Conservation (phyloP, 2,888 invertebrate species). For the Drosophila incognita region DNA sequence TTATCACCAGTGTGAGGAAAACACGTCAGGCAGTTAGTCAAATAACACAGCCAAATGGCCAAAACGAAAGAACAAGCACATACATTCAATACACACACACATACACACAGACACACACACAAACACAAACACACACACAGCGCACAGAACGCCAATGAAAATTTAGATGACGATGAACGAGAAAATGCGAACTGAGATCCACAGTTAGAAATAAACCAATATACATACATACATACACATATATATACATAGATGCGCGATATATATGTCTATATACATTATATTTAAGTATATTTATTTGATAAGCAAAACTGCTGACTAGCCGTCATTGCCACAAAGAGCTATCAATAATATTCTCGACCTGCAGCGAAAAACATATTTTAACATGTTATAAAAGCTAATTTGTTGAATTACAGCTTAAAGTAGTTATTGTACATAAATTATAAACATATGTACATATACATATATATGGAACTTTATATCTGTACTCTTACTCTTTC, state of each 20-base stretch:
- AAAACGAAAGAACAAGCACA: constrained; percentile 33
- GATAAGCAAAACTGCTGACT: neutral
- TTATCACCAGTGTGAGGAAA: constrained; percentile 80
- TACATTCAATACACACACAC: constrained; percentile 10
- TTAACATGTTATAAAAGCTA: neutral
- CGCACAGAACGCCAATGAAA: constrained; percentile 59
- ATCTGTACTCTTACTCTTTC: neutral
- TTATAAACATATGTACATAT: too few relatives aligned
- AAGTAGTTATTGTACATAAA: rapidly evolving
- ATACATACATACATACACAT: neutral
- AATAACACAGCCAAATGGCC: constrained; percentile 71
- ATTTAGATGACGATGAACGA: constrained; percentile 60
- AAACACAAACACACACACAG: constrained; percentile 17
- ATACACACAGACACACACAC: constrained; percentile 7
- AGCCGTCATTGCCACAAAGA: neutral
- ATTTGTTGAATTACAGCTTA: neutral
- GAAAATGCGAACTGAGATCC: constrained; percentile 40
- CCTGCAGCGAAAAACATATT: neutral
- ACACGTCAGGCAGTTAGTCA: constrained; percentile 82
- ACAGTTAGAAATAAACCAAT: constrained; percentile 21
- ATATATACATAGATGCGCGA: neutral
- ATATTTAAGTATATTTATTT: neutral
- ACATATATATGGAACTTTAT: neutral
- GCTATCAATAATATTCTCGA: neutral
- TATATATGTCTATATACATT: neutral